Evolutionary conservation across 2,888 invertebrate genomes (phyloP).

Genomic region (Yponomeuta malinellus): DNA sequence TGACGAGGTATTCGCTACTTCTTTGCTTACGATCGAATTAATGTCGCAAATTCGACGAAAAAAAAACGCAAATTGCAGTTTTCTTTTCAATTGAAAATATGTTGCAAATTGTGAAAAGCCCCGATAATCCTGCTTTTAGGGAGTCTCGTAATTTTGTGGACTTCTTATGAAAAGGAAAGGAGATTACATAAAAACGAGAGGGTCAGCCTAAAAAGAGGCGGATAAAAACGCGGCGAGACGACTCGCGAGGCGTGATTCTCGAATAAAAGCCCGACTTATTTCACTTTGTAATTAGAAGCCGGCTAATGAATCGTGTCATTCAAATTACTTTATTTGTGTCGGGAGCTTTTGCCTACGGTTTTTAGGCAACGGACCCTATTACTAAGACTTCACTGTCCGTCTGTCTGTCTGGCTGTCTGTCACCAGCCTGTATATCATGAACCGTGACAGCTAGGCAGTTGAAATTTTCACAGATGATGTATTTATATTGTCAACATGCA

Average conservation of each 20-base stretch:
- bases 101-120: constrained; percentile 19
- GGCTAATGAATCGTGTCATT: constrained; percentile 1
- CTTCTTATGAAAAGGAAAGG: constrained; percentile 47
- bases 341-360: neutral
- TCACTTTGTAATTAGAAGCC: neutral
- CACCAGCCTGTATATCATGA: too few species aligned
- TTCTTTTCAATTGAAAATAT: constrained; percentile 8
- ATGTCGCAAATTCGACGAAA: neutral
- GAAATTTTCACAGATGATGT: too few species aligned
- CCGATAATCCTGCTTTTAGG: constrained; percentile 37
- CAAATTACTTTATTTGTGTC: neutral
- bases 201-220: constrained; percentile 43
- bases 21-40: neutral
- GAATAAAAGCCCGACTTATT: neutral
- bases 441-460: too few species aligned
- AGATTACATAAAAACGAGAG: constrained; percentile 50
- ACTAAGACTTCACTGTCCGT: too few species aligned
- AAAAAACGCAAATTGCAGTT: neutral
- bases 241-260: constrained; percentile 8
- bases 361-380: too few species aligned
- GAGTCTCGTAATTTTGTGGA: constrained; percentile 46
- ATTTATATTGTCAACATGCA: too few species aligned
- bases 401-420: too few species aligned
- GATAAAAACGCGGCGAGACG: constrained; percentile 26
- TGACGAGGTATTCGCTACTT: neutral